phyloP scores from a whole-genome alignment of 2,797 vertebrate genomes.

The Helarctos malayanus region DNA sequence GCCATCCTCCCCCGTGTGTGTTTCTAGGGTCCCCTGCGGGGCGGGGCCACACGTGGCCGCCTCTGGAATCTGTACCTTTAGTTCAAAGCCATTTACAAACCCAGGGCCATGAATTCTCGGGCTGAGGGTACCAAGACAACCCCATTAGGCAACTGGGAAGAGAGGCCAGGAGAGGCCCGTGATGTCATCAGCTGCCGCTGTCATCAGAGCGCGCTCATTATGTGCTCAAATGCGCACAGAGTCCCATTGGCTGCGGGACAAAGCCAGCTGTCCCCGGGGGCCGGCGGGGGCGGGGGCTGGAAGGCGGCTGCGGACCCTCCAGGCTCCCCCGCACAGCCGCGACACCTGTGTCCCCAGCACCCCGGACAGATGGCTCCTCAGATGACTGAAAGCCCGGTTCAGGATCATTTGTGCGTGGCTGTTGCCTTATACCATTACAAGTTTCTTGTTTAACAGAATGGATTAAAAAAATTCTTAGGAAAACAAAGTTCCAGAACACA shows the following conservation, averaged over 20 bases:
- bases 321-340: rapidly evolving
- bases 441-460: not conserved
- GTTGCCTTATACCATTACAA: not conserved
- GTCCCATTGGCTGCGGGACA: not conserved
- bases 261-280: not conserved
- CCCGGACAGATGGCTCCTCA: rapidly evolving
- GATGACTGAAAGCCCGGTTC: not conserved
- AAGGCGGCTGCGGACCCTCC: not conserved
- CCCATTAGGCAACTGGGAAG: not conserved
- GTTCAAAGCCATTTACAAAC: constrained; percentile 68
- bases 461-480: not conserved
- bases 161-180: not conserved
- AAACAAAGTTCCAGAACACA: not conserved
- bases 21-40: not conserved
- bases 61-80: constrained; percentile 18
- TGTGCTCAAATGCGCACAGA: constrained; percentile 35
- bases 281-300: not conserved
- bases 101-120: constrained; percentile 59
- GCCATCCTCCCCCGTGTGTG: not conserved
- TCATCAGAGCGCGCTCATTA: constrained; percentile 16
- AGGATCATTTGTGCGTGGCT: not conserved
- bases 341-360: rapidly evolving
- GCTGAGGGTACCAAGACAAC: constrained; percentile 39
- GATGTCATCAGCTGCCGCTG: not conserved
- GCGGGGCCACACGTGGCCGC: not conserved